Base-by-base conservation (phyloP, 2,888 invertebrate genomes). In the Cistogaster globosa region DNA sequence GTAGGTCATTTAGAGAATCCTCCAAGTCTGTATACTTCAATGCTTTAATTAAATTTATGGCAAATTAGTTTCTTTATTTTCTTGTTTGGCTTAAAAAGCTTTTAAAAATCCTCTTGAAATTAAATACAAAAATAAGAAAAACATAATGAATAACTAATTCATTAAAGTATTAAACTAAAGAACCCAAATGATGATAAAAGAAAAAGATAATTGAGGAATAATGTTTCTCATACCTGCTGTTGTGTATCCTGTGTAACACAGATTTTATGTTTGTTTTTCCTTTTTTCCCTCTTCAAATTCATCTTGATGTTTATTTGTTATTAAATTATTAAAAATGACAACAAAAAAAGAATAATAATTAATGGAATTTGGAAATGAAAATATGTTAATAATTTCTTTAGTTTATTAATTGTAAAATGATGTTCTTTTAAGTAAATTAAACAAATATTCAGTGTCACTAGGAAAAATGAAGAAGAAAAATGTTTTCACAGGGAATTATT, bases 91-190 rank as follows among this genome's bases (percentile, higher is more conserved):
- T 48, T 72, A 71, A 48, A 32, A 48, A 18, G 16, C 32, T 32
- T 58, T 32, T 58, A 16, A 14, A 58, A 48, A 48, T 18, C 18
- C 32, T 18, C 26, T 72, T 60, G 12, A 42, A 42, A 12, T 42
- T 14, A 26, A 58, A 45, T 42, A 42, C 5, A 53, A 53, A 32
- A 53, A 20, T 18, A 9, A 38, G n/a, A 45, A 51, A 51, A 62
- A 4, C 6, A 18, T 7, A 51, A 0, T 9, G 9, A 60, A 36
- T 72, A 60, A 72, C 36, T 20, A 72, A 60, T 16, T 32, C 58
- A 72, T 60, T 72, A 36, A 57, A 48, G 45, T 65, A 16, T 57
- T 57, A 48, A 42, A 55, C 7, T 3, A 62, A 45, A 65, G 45
- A 48, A 48, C 45, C 3, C 16, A 18, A 20, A 75, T 1, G 16